A percentile compares a stretch with the other conserved stretches of the same genome.
These are phyloP conservation scores for Sminthopsis crassicaudata DNA, from an alignment of 2,113 vertebrate genomes.

Conservation along the genomic window DNA sequence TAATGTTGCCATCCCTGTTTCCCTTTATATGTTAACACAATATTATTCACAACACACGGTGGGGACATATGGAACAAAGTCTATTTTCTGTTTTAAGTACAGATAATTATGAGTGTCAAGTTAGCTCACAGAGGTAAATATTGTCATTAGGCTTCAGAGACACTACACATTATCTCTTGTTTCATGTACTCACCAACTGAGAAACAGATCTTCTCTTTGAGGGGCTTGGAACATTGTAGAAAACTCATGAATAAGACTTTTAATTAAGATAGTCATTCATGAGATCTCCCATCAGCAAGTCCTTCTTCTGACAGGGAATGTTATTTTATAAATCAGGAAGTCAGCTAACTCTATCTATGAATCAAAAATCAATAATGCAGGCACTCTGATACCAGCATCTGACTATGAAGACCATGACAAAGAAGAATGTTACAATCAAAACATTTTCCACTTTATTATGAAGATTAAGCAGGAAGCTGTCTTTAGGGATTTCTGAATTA, in stretches of 20 bases:
- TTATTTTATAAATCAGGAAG: slow-evolving; percentile 62
- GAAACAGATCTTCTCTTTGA: slow-evolving; percentile 52
- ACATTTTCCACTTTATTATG: neutral
- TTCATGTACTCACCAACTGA: slow-evolving; percentile 43
- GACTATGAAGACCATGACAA: slow-evolving; percentile 15
- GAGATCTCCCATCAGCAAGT: neutral
- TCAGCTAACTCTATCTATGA: slow-evolving; percentile 32
- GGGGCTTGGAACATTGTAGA: slow-evolving; percentile 48
- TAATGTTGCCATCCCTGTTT: neutral
- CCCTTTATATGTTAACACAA: slow-evolving; percentile 58
- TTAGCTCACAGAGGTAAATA: slow-evolving; percentile 63
- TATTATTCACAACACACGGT: slow-evolving; percentile 50
- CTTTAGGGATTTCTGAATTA: slow-evolving; percentile 54
- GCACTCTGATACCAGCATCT: neutral
- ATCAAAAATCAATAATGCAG: slow-evolving; percentile 44
- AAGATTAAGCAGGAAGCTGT: slow-evolving; percentile 63
- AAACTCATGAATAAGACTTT: slow-evolving; percentile 59
- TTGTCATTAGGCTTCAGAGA: slow-evolving; percentile 62
- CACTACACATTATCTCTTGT: slow-evolving; percentile 58
- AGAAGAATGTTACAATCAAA: neutral
- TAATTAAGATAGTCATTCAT: slow-evolving; percentile 50
- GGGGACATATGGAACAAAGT: slow-evolving; percentile 57
- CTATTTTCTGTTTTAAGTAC: slow-evolving; percentile 59
- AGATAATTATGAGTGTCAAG: slow-evolving; percentile 63
- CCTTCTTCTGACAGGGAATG: slow-evolving; percentile 33